Conservation (phyloP, 2,797 vertebrate species). For the Squalus acanthias region DNA sequence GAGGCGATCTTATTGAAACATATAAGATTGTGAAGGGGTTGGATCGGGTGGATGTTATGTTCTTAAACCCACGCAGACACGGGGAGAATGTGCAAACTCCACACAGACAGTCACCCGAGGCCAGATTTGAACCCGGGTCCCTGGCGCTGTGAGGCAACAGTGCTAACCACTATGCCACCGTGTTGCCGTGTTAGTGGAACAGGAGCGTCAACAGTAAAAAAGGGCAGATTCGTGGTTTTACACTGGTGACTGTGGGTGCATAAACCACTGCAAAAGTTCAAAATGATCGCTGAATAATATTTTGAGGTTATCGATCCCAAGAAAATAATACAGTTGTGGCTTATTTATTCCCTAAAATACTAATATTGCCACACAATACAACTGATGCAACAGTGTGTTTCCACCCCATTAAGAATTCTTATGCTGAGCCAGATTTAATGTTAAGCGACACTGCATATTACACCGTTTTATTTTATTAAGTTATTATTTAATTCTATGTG, state of each 20-base stretch:
- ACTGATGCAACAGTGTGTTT: not conserved
- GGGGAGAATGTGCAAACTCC: too few relatives aligned
- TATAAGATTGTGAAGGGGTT: too few relatives aligned
- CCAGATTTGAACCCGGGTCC: too few relatives aligned
- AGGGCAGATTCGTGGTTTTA: not conserved
- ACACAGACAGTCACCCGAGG: too few relatives aligned
- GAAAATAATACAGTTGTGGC: not conserved
- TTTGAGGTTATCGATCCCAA: not conserved
- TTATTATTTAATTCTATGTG: constrained; percentile 4
- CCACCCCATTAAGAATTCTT: not conserved
- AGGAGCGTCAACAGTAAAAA: not conserved
- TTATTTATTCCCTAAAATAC: not conserved
- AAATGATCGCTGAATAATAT: not conserved
- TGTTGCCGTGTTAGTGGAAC: not conserved
- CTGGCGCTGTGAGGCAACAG: too few relatives aligned
- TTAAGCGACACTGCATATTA: not conserved
- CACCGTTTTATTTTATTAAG: not conserved
- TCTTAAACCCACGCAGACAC: too few relatives aligned
- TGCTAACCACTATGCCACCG: too few relatives aligned
- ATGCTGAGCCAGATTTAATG: not conserved
- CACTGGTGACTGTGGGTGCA: not conserved
- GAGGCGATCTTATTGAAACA: too few relatives aligned
- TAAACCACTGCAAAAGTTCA: not conserved
- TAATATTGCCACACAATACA: not conserved
- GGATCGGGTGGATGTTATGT: too few relatives aligned